Conservation (phyloP, 1,140 invertebrate species). For the Carposina sasakii region DNA sequence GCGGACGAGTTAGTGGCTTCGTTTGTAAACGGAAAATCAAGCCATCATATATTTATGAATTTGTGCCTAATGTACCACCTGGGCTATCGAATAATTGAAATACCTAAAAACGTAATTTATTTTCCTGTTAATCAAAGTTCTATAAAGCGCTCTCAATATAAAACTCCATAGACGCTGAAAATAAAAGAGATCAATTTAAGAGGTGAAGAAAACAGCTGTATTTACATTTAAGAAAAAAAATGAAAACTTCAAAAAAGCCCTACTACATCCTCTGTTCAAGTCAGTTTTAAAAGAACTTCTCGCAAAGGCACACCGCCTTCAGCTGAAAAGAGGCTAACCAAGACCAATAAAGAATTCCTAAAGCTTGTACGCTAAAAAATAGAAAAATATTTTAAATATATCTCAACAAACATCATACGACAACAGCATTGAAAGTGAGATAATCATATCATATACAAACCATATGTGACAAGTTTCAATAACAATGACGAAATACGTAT, state of each 20-base stretch:
- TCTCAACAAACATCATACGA: slow-evolving; percentile 21
- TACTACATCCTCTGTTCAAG: neutral
- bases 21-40: slow-evolving; percentile 9
- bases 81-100: slow-evolving; percentile 14
- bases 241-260: slow-evolving; percentile 16
- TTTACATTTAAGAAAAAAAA: slow-evolving; percentile 19
- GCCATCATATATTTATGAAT: slow-evolving; percentile 12
- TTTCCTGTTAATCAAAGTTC: slow-evolving; percentile 15
- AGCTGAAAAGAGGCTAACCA: slow-evolving; percentile 13
- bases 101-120: slow-evolving; percentile 20
- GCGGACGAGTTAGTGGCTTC: slow-evolving; percentile 9
- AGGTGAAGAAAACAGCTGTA: slow-evolving; percentile 16
- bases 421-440: slow-evolving; percentile 38
- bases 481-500: slow-evolving; percentile 54
- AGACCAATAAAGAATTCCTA: slow-evolving; percentile 23
- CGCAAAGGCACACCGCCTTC: neutral
- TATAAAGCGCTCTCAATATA: slow-evolving; percentile 13
- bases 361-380: slow-evolving; percentile 19
- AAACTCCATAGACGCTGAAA: slow-evolving; percentile 16
- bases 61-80: slow-evolving; percentile 12
- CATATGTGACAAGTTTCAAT: slow-evolving; percentile 37
- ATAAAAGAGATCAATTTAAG: slow-evolving; percentile 20
- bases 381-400: slow-evolving; percentile 30
- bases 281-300: neutral
- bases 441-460: slow-evolving; percentile 43